Base-by-base conservation (phyloP, 2,113 vertebrate species). In the Neomonachus schauinslandi region DNA sequence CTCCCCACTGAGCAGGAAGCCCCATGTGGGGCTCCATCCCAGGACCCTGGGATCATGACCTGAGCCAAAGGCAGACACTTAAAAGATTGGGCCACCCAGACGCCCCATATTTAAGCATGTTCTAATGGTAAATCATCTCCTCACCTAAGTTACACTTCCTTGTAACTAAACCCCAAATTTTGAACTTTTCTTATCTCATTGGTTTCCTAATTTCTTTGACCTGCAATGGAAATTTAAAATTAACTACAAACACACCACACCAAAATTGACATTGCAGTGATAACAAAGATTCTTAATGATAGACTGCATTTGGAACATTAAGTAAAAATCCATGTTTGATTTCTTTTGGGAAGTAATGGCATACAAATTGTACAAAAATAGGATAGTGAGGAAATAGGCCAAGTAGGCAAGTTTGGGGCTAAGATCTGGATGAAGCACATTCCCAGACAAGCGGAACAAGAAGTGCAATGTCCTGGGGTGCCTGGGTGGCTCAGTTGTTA, bases 341-440 rank as follows among this genome's bases (percentile, higher is more conserved):
- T 99, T 99, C 99, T 99, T 99, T 99, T 99, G 99, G 99, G 99
- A 99, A 99, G 99, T 99, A 99, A 99, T 99, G 99, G 99, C 99
- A 99, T 99, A 99, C 99, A 99, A 99, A 99, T 98, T 98, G 99
- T 99, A 98, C 98, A 55, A 74, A 89, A 86, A 61, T 74, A 76
- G 11, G 2, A 39, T 36, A 61, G 55, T 42, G 15, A 76, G 49
- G 22, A 93, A 76, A 71, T 71, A 53, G 6, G 87, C 15, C 51
- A 71, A 39, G 18, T 63, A 42, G 46, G 26, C 49, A 87, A 87
- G 46, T 92, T 79, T 82, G 36, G 31, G 85, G 36, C 71, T 95
- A 26, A 71, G 31, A 59, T 55, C n/a, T 89, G 19, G 24, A 24
- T 91, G 19, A 86, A 77, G 21, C 92, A 42, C 26, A 46, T 53